These are phyloP conservation scores for Pangasius larnaudii DNA, from an alignment of 2,797 vertebrate species.

Conservation along the genomic window DNA sequence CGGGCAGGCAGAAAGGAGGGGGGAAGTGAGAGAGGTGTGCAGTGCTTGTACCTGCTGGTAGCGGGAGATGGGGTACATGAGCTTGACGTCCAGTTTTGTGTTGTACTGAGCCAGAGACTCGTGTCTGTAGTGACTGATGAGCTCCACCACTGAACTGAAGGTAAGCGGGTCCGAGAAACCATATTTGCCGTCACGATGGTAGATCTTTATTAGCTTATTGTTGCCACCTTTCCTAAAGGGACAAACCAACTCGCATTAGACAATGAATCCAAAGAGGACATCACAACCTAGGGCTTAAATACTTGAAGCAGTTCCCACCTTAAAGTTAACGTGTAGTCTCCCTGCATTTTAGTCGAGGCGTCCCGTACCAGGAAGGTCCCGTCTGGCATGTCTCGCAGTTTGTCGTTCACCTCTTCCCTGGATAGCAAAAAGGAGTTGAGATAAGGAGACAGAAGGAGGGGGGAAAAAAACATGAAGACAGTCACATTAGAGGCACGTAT, in stretches of 20 bases:
- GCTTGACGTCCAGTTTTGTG: constrained; percentile 91
- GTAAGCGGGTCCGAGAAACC: constrained; percentile 95
- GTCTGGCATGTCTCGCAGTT: constrained; percentile 93
- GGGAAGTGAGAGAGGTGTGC: neutral
- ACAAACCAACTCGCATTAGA: constrained; percentile 16
- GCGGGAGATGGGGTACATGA: constrained; percentile 91
- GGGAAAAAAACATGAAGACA: constrained; percentile 42
- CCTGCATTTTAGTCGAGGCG: constrained; percentile 94
- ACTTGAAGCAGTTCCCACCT: constrained; percentile 70
- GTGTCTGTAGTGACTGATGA: constrained; percentile 92
- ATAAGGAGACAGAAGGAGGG: constrained; percentile 30
- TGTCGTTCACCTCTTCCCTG: constrained; percentile 95
- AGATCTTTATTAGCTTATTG: constrained; percentile 98
- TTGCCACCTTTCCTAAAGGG: constrained; percentile 90
- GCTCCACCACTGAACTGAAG: constrained; percentile 91
- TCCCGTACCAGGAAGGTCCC: constrained; percentile 95
- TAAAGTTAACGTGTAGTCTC: constrained; percentile 93
- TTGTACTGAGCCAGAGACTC: constrained; percentile 96
- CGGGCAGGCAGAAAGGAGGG: neutral
- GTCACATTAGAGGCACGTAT: constrained; percentile 14
- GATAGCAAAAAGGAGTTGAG: constrained; percentile 39
- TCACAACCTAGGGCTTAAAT: neutral
- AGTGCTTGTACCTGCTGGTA: constrained; percentile 73
- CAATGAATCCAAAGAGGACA: neutral
- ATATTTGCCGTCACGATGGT: constrained; percentile 90